Conservation (phyloP, 2,888 invertebrate genomes). For the Dynastes hyllus region DNA sequence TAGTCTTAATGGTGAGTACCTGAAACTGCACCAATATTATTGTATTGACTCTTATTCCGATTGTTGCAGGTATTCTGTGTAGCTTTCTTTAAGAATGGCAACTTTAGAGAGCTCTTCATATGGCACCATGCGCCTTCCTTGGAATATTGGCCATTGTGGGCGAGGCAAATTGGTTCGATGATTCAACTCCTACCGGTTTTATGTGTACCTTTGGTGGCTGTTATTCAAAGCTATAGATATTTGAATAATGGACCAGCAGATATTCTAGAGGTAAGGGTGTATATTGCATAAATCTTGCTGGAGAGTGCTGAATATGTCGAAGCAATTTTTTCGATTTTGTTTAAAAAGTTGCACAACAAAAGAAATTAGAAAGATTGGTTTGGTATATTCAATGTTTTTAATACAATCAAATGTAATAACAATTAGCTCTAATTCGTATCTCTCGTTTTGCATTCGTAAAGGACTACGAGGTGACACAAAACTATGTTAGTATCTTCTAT, state of each 20-base stretch:
- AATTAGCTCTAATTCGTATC: background rate
- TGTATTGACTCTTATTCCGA: background rate
- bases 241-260: constrained; percentile 89
- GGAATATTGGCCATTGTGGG: constrained; percentile 88
- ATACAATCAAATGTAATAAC: too few relatives aligned
- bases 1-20: constrained; percentile 82
- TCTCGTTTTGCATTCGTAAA: constrained; percentile 47
- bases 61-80: constrained; percentile 76
- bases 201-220: constrained; percentile 81
- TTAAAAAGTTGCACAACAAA: too few relatives aligned
- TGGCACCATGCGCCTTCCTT: constrained; percentile 76
- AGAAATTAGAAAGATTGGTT: too few relatives aligned
- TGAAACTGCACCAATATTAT: background rate
- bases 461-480: constrained; percentile 55
- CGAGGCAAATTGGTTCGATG: constrained; percentile 83
- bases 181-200: constrained; percentile 86
- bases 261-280: constrained; percentile 84
- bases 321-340: too few relatives aligned
- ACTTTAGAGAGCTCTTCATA: constrained; percentile 79
- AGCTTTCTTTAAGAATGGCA: constrained; percentile 81
- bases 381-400: too few relatives aligned
- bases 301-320: too few relatives aligned
- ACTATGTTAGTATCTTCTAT: constrained; percentile 54
- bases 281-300: too few relatives aligned
- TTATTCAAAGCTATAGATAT: constrained; percentile 84